These are phyloP conservation scores for Anthonomus grandis DNA, from an alignment of 1,140 invertebrate species.

Conservation along the genomic window DNA sequence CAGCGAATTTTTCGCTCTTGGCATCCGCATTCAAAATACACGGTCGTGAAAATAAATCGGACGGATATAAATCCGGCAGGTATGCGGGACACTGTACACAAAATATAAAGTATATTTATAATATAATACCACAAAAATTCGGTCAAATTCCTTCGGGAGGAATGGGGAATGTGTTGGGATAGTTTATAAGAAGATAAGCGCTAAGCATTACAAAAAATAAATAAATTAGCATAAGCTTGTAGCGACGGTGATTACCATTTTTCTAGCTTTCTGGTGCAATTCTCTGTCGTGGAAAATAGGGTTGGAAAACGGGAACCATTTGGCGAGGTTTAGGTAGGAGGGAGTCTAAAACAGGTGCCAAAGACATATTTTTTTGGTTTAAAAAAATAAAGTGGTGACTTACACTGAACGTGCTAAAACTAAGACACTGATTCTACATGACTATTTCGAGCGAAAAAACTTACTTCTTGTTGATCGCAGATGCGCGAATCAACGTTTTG, in stretches of 20 bases:
- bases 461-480: constrained; percentile 82
- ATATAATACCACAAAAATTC: no score
- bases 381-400: neutral
- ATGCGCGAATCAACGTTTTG: constrained; percentile 82
- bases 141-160: no score
- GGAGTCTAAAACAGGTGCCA: constrained; percentile 48
- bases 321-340: constrained; percentile 51
- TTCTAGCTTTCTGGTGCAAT: constrained; percentile 46
- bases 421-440: constrained; percentile 5
- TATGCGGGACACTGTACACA: no score
- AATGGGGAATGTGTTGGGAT: no score
- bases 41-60: no score
- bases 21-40: no score
- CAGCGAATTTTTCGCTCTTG: no score
- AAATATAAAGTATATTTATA: no score
- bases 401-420: neutral
- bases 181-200: no score
- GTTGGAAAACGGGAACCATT: constrained; percentile 57
- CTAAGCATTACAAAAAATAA: no score
- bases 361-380: neutral
- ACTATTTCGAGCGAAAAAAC: constrained; percentile 55
- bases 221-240: no score
- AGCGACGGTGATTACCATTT: constrained; percentile 31
- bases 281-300: constrained; percentile 53
- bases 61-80: no score